phyloP scores from a whole-genome alignment of 2,797 vertebrate species.

The Argyrosomus regius region DNA sequence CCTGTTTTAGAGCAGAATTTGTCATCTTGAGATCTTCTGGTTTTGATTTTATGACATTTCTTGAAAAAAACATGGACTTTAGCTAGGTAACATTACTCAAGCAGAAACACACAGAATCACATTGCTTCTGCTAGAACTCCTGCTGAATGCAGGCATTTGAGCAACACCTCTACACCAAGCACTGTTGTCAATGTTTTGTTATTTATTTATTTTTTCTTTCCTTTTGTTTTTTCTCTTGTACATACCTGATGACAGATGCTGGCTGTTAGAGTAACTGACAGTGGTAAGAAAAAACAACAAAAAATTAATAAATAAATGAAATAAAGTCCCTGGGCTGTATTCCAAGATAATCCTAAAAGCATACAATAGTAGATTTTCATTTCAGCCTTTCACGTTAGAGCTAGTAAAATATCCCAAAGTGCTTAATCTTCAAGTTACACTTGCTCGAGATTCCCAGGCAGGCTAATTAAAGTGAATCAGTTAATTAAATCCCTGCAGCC shows the following conservation, averaged over 20 bases:
- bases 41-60: not conserved
- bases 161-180: not conserved
- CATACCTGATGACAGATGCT: not conserved
- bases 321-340: not conserved
- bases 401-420: slow-evolving; percentile 33
- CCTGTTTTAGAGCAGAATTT: too few relatives aligned
- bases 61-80: not conserved
- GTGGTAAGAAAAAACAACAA: not conserved
- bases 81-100: not conserved
- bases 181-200: not conserved
- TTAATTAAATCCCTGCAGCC: slow-evolving; percentile 57
- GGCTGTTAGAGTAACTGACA: not conserved
- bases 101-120: too few relatives aligned
- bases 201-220: too few relatives aligned
- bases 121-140: not conserved
- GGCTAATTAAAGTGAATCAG: slow-evolving; percentile 59
- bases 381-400: slow-evolving; percentile 11
- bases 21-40: not conserved
- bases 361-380: slow-evolving; percentile 12
- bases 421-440: slow-evolving; percentile 34
- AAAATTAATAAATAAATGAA: not conserved
- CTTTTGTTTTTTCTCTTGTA: not conserved
- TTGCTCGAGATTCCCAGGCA: slow-evolving; percentile 36
- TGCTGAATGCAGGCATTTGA: not conserved
- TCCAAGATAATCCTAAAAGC: slow-evolving; percentile 31